Evolutionary conservation across 2,797 vertebrate genomes (phyloP).

Genomic region (Kryptolebias ocellatus): DNA sequence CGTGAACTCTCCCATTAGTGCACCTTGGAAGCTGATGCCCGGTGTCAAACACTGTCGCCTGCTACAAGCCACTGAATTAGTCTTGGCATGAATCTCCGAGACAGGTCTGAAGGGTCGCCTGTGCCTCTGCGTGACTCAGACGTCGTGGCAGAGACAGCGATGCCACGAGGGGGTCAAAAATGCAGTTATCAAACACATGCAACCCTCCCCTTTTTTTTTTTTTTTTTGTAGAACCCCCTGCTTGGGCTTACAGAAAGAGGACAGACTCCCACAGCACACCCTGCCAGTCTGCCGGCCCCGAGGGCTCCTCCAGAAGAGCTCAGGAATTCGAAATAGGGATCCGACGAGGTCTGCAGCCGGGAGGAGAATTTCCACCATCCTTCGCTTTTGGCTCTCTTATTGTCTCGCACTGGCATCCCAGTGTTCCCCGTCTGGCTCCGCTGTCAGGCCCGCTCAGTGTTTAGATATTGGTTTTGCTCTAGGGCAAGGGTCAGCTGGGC

Average conservation of each 20-base stretch:
- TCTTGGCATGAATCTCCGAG: conserved; percentile 81
- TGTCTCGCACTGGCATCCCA: conserved; percentile 81
- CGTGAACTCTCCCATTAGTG: conserved; percentile 77
- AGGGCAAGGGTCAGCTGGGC: conserved; percentile 63
- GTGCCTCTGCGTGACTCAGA: conserved; percentile 74
- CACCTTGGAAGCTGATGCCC: conserved; percentile 70
- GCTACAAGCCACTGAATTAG: conserved; percentile 85
- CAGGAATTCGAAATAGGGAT: conserved; percentile 86
- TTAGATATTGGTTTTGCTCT: conserved; percentile 74
- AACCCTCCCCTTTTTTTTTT: conserved; percentile 23
- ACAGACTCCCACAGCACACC: conserved; percentile 78
- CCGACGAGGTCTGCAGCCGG: conserved; percentile 82
- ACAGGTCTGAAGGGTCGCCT: conserved; percentile 66
- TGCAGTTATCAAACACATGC: conserved; percentile 71
- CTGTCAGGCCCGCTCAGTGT: conserved; percentile 79
- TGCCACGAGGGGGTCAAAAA: conserved; percentile 78
- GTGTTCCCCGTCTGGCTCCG: conserved; percentile 80
- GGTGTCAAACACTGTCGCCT: conserved; percentile 78
- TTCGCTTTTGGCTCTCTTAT: conserved; percentile 76
- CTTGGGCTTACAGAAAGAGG: conserved; percentile 79
- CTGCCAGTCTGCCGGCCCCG: conserved; percentile 77
- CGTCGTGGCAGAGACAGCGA: conserved; percentile 72
- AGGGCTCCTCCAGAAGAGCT: conserved; percentile 79
- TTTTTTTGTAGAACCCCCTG: conserved; percentile 60
- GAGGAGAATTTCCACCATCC: conserved; percentile 81